phyloP scores from a whole-genome alignment of 2,113 vertebrate species.

The Atrichornis clamosus region DNA sequence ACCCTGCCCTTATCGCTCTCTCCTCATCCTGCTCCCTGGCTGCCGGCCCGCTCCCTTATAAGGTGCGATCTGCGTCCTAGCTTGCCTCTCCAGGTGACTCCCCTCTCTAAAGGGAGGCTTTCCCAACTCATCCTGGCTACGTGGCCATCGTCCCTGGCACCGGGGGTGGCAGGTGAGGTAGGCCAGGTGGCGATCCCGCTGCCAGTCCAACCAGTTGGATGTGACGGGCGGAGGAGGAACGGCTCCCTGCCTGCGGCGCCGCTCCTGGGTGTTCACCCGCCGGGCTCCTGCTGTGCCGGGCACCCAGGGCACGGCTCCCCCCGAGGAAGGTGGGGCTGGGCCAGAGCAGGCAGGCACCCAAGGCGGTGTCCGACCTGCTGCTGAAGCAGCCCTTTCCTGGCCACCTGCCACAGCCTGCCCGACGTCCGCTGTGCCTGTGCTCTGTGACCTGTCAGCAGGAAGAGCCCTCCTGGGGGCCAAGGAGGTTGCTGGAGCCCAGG shows the following conservation, averaged over 20 bases:
- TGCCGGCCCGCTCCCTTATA: slow-evolving; percentile 59
- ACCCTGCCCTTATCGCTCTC: slow-evolving; percentile 58
- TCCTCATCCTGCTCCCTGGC: slow-evolving; percentile 45
- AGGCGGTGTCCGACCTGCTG: neutral
- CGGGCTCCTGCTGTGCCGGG: neutral
- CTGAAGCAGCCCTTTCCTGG: neutral
- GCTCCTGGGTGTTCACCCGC: neutral
- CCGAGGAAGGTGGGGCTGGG: neutral
- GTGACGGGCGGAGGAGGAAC: neutral
- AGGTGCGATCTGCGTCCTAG: neutral
- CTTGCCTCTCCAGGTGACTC: slow-evolving; percentile 6
- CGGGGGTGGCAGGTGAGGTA: neutral
- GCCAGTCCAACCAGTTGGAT: neutral
- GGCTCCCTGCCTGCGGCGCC: neutral
- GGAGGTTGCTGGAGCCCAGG: neutral
- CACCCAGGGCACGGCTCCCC: neutral
- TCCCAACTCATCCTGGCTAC: neutral
- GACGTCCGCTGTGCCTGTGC: neutral
- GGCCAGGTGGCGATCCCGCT: neutral
- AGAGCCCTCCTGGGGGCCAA: neutral
- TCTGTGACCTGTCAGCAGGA: neutral
- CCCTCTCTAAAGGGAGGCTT: neutral
- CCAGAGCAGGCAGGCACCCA: rapidly evolving
- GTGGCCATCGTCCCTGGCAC: neutral
- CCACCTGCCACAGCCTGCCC: neutral